Base-by-base conservation (phyloP, 2,888 invertebrate genomes). In the Drosophila prolongata region DNA sequence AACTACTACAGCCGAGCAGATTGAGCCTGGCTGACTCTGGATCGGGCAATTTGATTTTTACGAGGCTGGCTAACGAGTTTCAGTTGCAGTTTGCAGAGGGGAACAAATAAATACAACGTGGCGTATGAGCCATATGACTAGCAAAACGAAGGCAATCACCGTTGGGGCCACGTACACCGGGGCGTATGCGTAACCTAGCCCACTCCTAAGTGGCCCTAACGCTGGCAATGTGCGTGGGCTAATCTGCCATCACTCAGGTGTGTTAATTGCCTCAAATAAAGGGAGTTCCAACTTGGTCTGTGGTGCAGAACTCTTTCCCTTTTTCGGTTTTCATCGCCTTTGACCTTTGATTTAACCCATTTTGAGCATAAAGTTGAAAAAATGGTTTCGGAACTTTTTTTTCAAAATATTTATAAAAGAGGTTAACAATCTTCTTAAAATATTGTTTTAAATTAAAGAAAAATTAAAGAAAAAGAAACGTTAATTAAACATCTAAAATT, bases 21-120 rank as follows among this genome's bases (percentile, higher is more conserved):
- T 40, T 46, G 14, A 37, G 37, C 34, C 19, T 34, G 50, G 27
- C 19, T 38, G 47, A n/a, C 27, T 53, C 35, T 40, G 55, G 58
- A 46, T 59, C 40, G 62, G 70, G 74, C 77, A 67, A 81, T 83
- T 84, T 87, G 83, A 83, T 81, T 87, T 83, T 84, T 81, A 84
- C 77, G 82, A 84, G 74, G 71, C 58, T 55, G 54, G 55, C 77
- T 84, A 83, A 87, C 85, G 83, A 83, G 83, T 77, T 87, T 74
- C 82, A 77, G 65, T 74, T 81, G 78, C 85, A 87, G 70, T 61
- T 77, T 64, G 66, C 69, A 53, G 68, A 43, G 50, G 62, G 44
- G 27, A 64, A 64, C 72, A 80, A 76, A 80, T 78, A 83, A 87
- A 80, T 70, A 77, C 87, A 84, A 76, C 75, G 77, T 75, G 83